These are phyloP conservation scores for Amphiura filiformis DNA, from an alignment of 35 echinoderm and acorn worm genomes.

Conservation along the genomic window DNA sequence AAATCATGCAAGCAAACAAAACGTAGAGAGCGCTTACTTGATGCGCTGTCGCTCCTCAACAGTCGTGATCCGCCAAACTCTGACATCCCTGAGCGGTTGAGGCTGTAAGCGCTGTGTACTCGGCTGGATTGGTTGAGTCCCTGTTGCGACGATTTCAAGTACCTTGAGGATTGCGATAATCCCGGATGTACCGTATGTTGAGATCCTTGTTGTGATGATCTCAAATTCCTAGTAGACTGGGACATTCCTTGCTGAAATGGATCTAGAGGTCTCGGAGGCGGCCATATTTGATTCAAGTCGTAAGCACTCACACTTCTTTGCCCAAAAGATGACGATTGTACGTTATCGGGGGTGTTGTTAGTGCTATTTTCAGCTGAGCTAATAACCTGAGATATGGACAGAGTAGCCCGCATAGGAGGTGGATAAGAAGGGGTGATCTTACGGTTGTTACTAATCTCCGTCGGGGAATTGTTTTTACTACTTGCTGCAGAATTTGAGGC, in stretches of 20 bases:
- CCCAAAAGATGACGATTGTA: neutral
- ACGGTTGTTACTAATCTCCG: neutral
- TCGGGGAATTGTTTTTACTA: constrained; percentile 18
- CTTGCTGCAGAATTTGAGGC: neutral
- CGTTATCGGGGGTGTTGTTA: constrained; percentile 10
- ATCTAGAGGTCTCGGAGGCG: neutral
- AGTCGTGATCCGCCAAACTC: neutral
- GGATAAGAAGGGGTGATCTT: constrained; percentile 65
- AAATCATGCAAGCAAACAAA: neutral
- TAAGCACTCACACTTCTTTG: constrained; percentile 34
- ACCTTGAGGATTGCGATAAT: neutral
- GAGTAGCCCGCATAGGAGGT: constrained; percentile 75
- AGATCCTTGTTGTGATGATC: neutral
- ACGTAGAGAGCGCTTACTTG: constrained; percentile 12
- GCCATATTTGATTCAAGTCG: constrained; percentile 38
- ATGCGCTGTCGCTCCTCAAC: constrained; percentile 34
- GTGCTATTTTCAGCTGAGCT: constrained; percentile 14
- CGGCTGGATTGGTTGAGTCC: neutral
- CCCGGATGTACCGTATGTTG: neutral
- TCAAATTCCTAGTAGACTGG: too few relatives aligned
- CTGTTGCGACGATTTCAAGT: neutral
- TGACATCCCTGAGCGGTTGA: neutral
- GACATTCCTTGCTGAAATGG: neutral
- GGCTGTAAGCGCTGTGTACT: neutral
- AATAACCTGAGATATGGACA: constrained; percentile 56